These are phyloP conservation scores for Falco concolor DNA, from an alignment of 2,797 vertebrate species.

Conservation along the genomic window DNA sequence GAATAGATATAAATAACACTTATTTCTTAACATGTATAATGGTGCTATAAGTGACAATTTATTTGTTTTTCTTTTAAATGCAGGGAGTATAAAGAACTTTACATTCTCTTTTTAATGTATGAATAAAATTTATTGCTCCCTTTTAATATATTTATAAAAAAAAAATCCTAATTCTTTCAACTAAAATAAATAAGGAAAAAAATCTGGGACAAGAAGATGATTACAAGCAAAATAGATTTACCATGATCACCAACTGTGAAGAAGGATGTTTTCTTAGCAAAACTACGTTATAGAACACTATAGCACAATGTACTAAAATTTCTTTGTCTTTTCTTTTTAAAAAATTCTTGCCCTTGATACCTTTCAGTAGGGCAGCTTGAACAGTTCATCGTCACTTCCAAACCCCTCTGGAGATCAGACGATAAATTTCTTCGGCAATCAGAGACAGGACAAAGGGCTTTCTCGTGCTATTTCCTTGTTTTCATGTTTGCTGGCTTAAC, in stretches of 20 bases:
- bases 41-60: constrained; percentile 17
- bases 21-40: constrained; percentile 19
- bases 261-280: constrained; percentile 61
- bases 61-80: constrained; percentile 24
- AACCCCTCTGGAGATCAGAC: constrained; percentile 67
- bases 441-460: constrained; percentile 70
- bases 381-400: constrained; percentile 71
- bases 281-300: constrained; percentile 55
- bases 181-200: constrained; percentile 66
- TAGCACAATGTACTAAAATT: constrained; percentile 49
- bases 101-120: constrained; percentile 45
- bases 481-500: constrained; percentile 71
- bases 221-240: constrained; percentile 62
- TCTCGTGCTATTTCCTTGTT: constrained; percentile 76
- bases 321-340: constrained; percentile 42
- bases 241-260: constrained; percentile 46
- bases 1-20: constrained; percentile 55
- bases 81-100: constrained; percentile 68
- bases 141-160: constrained; percentile 57
- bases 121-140: constrained; percentile 67
- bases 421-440: constrained; percentile 68
- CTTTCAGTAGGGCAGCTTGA: constrained; percentile 71
- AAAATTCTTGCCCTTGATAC: constrained; percentile 67
- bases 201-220: constrained; percentile 48
- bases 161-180: constrained; percentile 8